These are phyloP conservation scores for Lasioglossum pauxillum DNA, from an alignment of 2,888 invertebrate species.

Conservation along the genomic window DNA sequence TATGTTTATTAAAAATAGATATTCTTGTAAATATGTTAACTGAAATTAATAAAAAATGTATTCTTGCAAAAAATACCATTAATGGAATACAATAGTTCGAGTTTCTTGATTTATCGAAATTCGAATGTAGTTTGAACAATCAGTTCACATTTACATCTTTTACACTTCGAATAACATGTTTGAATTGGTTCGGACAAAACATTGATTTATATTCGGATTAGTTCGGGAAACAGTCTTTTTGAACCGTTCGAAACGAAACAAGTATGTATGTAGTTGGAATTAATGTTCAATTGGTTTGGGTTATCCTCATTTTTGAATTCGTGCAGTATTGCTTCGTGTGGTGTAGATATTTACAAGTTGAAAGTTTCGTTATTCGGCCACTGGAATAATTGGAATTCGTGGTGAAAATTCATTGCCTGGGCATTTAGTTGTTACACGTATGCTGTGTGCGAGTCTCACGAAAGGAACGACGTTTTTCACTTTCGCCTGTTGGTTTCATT, in stretches of 20 bases:
- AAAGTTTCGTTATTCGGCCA: conserved; percentile 4
- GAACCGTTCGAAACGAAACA: not conserved
- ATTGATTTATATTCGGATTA: not conserved
- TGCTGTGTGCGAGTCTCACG: not conserved
- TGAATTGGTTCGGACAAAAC: not conserved
- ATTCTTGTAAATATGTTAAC: not conserved
- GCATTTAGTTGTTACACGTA: not conserved
- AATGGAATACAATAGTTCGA: not conserved
- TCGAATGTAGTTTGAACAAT: not conserved
- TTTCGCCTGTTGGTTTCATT: not conserved
- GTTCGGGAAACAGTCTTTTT: not conserved
- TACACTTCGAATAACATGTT: no score
- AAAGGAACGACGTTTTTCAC: not conserved
- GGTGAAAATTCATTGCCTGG: not conserved
- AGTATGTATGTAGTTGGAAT: not conserved
- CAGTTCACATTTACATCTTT: not conserved
- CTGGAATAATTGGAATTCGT: not conserved
- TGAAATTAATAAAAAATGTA: no score
- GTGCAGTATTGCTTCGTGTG: not conserved
- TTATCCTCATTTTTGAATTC: not conserved
- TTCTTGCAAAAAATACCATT: not conserved
- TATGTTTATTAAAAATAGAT: not conserved
- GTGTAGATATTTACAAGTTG: not conserved
- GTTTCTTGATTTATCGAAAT: not conserved
- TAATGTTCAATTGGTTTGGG: not conserved